phyloP scores from a whole-genome alignment of 2,113 vertebrate genomes.

The Nesoenas mayeri region DNA sequence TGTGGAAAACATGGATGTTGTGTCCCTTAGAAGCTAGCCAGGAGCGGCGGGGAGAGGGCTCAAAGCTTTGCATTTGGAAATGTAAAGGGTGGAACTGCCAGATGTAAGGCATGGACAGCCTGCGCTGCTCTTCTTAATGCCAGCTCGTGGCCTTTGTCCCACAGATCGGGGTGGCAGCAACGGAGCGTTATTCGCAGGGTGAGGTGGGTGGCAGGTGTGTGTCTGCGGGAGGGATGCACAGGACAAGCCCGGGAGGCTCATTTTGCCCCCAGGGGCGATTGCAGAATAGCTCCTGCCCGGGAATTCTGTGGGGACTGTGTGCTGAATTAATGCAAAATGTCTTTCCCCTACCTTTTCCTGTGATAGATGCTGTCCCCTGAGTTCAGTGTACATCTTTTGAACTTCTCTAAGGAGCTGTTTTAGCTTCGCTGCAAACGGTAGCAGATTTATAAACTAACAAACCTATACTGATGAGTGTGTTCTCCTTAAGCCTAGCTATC shows the following conservation, averaged over 20 bases:
- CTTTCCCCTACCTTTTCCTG: background rate
- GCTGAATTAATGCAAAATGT: background rate
- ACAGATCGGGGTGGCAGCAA: background rate
- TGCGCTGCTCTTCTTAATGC: background rate
- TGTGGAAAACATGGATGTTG: background rate
- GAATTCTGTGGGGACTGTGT: background rate
- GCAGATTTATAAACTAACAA: conserved; percentile 21
- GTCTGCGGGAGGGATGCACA: background rate
- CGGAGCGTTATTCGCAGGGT: background rate
- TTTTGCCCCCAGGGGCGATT: background rate
- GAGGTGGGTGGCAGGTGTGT: background rate
- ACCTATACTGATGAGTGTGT: conserved; percentile 21
- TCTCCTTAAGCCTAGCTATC: conserved; percentile 21
- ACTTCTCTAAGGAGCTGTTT: conserved; percentile 10
- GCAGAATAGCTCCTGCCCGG: background rate
- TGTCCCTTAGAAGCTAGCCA: background rate
- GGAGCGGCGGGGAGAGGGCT: background rate
- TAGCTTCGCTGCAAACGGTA: background rate
- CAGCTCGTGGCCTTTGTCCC: background rate
- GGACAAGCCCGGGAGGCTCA: background rate
- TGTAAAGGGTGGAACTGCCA: background rate
- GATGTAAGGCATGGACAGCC: background rate
- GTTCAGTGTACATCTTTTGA: background rate
- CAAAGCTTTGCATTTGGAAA: background rate
- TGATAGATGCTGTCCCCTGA: background rate